Conservation (phyloP, 2,888 invertebrate genomes). For the Eurytoma californica region DNA sequence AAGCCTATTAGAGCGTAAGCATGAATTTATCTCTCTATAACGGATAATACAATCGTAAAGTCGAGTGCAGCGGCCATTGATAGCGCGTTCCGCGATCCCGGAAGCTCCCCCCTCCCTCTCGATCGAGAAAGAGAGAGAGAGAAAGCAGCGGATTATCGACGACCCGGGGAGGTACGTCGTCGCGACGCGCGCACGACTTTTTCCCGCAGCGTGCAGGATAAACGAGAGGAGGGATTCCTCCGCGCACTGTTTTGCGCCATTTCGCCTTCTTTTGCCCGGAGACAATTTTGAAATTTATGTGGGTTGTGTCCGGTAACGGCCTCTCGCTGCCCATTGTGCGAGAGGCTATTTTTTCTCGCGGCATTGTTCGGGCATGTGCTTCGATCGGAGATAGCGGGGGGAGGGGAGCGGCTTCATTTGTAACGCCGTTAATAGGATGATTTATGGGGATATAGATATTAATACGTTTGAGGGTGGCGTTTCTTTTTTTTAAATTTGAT, state of each 20-base stretch:
- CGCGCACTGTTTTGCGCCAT: neutral
- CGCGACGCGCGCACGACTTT: constrained; percentile 3
- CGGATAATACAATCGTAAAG: constrained; percentile 65
- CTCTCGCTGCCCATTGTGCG: neutral
- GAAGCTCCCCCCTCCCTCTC: constrained; percentile 55
- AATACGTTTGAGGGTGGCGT: too few relatives aligned
- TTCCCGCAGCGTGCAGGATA: constrained; percentile 15
- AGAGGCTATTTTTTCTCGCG: neutral
- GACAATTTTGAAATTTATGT: constrained; percentile 11
- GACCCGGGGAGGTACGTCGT: constrained; percentile 14
- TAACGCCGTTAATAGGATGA: too few relatives aligned
- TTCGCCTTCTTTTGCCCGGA: neutral
- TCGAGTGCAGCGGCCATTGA: constrained; percentile 60
- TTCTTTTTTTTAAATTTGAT: too few relatives aligned
- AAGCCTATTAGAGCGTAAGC: constrained; percentile 62
- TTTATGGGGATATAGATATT: too few relatives aligned
- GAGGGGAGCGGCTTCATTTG: too few relatives aligned
- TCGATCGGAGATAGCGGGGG: neutral
- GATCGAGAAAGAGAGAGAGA: neutral
- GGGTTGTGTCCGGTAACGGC: neutral
- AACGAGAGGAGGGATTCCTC: constrained; percentile 21
- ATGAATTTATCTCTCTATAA: constrained; percentile 65
- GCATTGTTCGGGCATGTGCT: neutral
- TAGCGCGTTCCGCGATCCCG: constrained; percentile 63
- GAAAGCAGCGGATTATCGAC: constrained; percentile 36